Evolutionary conservation across 2,113 vertebrate species (phyloP).

Genomic region (Machaerirhynchus nigripectus): DNA sequence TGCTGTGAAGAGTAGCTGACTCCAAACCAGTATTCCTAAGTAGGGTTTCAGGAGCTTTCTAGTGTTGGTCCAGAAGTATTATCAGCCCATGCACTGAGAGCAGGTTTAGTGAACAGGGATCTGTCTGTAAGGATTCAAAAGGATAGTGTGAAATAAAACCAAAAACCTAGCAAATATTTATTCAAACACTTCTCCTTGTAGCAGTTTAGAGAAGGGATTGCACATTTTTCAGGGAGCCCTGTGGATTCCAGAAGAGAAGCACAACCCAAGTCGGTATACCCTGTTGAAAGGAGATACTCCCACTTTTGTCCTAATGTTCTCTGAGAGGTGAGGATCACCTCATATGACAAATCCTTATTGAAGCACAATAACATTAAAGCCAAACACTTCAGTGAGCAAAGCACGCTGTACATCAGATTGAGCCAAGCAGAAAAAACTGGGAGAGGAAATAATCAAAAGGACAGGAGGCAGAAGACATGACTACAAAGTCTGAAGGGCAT

Average conservation of each 20-base stretch:
- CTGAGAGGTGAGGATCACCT: neutral
- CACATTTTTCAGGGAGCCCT: neutral
- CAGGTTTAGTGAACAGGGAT: neutral
- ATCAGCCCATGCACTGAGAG: neutral
- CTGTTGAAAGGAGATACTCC: neutral
- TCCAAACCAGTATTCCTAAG: neutral
- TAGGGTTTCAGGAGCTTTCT: neutral
- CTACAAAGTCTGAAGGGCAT: neutral
- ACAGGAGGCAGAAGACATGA: neutral
- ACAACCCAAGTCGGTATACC: neutral
- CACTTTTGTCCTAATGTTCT: neutral
- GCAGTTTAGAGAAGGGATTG: neutral
- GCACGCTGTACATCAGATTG: neutral
- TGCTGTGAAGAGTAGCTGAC: neutral
- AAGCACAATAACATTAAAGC: neutral
- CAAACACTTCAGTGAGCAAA: neutral
- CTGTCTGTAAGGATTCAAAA: neutral
- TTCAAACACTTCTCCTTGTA: neutral
- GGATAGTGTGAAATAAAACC: neutral
- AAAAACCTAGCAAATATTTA: neutral
- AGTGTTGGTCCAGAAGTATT: neutral
- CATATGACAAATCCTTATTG: neutral
- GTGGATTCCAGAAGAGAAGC: neutral
- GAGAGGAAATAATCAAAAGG: neutral
- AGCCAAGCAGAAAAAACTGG: neutral